Percentiles rank a stretch among this genome's conserved stretches.
Conservation (phyloP, 2,113 vertebrate genomes). For the Solea solea region DNA sequence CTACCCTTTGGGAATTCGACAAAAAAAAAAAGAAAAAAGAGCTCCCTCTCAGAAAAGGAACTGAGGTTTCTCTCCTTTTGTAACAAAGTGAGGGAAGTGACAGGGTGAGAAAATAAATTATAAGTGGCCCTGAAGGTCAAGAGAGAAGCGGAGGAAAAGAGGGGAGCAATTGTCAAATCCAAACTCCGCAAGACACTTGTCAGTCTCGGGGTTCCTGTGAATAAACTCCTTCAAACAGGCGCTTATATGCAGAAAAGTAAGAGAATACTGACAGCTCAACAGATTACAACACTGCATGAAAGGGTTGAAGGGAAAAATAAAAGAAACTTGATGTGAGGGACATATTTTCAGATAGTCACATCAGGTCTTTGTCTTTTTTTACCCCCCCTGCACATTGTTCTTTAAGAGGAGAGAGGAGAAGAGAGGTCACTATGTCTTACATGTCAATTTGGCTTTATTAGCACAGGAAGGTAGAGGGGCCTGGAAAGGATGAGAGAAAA, state of each 20-base stretch:
- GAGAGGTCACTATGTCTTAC: constrained; percentile 63
- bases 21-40: constrained; percentile 8
- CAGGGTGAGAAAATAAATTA: constrained; percentile 12
- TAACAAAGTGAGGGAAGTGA: constrained; percentile 24
- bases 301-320: constrained; percentile 22
- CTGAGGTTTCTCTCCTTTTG: constrained; percentile 38
- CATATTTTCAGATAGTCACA: constrained; percentile 24
- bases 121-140: constrained; percentile 56
- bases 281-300: constrained; percentile 35
- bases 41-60: constrained; percentile 19
- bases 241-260: not conserved
- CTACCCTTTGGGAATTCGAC: constrained; percentile 32
- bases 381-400: constrained; percentile 34
- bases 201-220: constrained; percentile 16
- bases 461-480: constrained; percentile 32
- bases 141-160: constrained; percentile 34
- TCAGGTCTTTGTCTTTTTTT: constrained; percentile 40
- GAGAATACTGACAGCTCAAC: constrained; percentile 21
- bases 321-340: constrained; percentile 24
- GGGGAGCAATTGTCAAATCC: constrained; percentile 47
- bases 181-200: constrained; percentile 36
- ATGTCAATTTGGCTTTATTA: constrained; percentile 77
- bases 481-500: constrained; percentile 32
- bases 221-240: constrained; percentile 38
- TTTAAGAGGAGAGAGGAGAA: constrained; percentile 46